A percentile compares a stretch with the other conserved stretches of the same genome.
phyloP scores from a whole-genome alignment of 64 coral and sea anemone genomes.

The Trachythela sp. region DNA sequence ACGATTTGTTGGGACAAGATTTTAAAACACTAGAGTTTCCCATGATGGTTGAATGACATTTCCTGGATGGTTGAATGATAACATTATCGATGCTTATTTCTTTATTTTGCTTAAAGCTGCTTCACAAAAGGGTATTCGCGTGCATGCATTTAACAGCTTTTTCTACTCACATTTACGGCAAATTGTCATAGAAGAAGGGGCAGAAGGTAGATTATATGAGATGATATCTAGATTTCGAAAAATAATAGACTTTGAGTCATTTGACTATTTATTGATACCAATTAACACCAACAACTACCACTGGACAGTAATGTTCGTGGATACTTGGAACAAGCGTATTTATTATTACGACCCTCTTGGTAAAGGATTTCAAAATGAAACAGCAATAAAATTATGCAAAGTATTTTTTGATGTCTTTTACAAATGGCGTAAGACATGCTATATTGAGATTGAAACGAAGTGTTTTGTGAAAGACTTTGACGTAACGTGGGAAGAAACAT shows the following conservation, averaged over 20 bases:
- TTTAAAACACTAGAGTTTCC: background rate
- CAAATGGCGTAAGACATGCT: background rate
- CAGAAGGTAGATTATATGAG: too few relatives aligned
- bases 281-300: too few relatives aligned
- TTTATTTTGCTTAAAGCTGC: background rate
- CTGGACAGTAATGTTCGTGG: background rate
- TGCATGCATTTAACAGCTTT: background rate
- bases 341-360: background rate
- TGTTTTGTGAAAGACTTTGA: background rate
- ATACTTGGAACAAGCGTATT: background rate
- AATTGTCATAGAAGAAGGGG: too few relatives aligned
- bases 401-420: background rate
- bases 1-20: background rate
- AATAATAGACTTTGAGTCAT: too few relatives aligned
- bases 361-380: background rate
- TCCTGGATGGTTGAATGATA: background rate
- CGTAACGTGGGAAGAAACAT: background rate
- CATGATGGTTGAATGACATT: background rate
- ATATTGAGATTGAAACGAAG: too few relatives aligned
- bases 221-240: too few relatives aligned
- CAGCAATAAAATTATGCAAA: background rate
- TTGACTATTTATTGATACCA: too few relatives aligned
- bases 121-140: background rate
- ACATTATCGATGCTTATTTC: background rate
- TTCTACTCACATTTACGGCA: too few relatives aligned